These are phyloP conservation scores for Epistrophella euchroma DNA, from an alignment of 2,888 invertebrate genomes.

Conservation along the genomic window DNA sequence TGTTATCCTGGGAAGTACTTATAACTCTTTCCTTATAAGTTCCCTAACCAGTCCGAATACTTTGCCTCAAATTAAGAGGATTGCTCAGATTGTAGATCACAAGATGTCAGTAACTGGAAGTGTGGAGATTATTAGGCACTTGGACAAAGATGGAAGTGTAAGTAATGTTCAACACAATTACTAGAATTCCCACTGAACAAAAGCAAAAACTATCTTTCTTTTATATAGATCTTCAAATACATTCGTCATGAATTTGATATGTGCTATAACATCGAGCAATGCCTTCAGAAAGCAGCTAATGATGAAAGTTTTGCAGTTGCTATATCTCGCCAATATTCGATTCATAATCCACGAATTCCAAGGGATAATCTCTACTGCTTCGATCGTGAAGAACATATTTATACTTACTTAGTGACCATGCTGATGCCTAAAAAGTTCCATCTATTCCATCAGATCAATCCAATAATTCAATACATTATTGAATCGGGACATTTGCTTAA, in stretches of 20 bases:
- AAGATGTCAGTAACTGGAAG: constrained; percentile 81
- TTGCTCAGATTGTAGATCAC: constrained; percentile 79
- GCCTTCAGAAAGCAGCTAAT: constrained; percentile 79
- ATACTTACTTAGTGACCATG: constrained; percentile 82
- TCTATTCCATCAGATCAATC: constrained; percentile 81
- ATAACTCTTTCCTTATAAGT: constrained; percentile 82
- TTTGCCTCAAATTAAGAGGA: constrained; percentile 79
- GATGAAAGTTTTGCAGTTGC: constrained; percentile 80
- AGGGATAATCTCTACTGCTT: constrained; percentile 81
- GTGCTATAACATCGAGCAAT: constrained; percentile 81
- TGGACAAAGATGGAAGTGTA: constrained; percentile 81
- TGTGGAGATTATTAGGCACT: constrained; percentile 80
- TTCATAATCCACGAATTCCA: constrained; percentile 81
- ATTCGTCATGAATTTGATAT: constrained; percentile 81
- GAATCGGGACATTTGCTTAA: constrained; percentile 83
- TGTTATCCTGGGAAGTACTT: constrained; percentile 80
- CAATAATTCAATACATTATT: constrained; percentile 80
- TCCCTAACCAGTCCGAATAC: constrained; percentile 81
- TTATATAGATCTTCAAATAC: constrained; percentile 79
- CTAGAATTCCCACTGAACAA: neutral
- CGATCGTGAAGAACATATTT: constrained; percentile 81
- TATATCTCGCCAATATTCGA: constrained; percentile 81
- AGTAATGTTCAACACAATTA: neutral
- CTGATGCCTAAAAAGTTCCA: constrained; percentile 81
- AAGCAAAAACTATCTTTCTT: neutral